phyloP scores from a whole-genome alignment of 2,113 vertebrate genomes.

The Aphelocoma coerulescens region DNA sequence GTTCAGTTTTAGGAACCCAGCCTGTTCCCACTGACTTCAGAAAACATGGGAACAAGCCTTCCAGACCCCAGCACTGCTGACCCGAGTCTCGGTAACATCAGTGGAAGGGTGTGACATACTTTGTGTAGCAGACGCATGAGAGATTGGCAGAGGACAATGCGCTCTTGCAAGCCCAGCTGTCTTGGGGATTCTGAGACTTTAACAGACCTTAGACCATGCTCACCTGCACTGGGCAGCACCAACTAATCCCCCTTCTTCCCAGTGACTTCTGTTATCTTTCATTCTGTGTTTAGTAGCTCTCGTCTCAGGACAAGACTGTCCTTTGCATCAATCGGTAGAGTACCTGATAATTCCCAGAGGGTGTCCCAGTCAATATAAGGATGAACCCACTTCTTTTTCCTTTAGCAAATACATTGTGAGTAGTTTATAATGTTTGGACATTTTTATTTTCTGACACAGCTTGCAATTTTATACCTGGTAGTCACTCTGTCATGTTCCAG shows the following conservation, averaged over 20 bases:
- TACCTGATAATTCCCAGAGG: neutral
- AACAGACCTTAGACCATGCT: neutral
- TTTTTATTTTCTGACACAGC: slow-evolving; percentile 44
- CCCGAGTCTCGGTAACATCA: neutral
- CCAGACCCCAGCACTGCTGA: neutral
- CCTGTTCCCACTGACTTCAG: neutral
- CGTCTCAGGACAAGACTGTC: neutral
- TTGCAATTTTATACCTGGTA: slow-evolving; percentile 36
- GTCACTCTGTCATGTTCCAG: neutral
- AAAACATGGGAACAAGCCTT: neutral
- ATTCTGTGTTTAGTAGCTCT: neutral
- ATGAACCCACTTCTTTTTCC: neutral
- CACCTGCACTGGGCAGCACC: no score
- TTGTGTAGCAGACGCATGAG: fast-evolving
- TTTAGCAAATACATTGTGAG: slow-evolving; percentile 1
- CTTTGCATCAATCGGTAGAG: neutral
- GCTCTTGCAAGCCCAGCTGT: neutral
- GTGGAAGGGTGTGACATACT: neutral
- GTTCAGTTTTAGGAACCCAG: neutral
- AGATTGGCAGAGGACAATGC: neutral
- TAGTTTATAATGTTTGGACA: slow-evolving; percentile 45
- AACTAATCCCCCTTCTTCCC: neutral
- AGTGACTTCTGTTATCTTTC: neutral
- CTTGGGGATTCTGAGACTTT: neutral
- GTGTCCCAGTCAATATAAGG: neutral